These are phyloP conservation scores for Vireo griseus DNA, from an alignment of 2,797 vertebrate species.

Conservation along the genomic window DNA sequence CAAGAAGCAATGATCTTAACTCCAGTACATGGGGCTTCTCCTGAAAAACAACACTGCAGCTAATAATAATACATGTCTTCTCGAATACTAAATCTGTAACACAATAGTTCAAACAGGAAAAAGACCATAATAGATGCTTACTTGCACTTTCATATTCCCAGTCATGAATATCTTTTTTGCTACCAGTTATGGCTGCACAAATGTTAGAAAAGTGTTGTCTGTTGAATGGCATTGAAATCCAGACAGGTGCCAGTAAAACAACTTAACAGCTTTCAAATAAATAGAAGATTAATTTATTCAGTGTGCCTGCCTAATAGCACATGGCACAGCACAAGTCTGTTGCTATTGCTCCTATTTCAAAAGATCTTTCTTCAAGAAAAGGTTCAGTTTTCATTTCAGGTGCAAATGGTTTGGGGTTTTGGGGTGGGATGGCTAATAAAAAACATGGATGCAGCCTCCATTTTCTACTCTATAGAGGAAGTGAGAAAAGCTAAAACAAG, in stretches of 20 bases:
- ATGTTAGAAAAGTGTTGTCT: not conserved
- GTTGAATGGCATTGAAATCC: not conserved
- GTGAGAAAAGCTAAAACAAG: not conserved
- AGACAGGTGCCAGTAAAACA: slow-evolving; percentile 2
- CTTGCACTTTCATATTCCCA: not conserved
- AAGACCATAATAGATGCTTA: not conserved
- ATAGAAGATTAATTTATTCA: not conserved
- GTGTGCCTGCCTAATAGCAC: not conserved
- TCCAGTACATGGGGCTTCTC: not conserved
- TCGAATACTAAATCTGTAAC: not conserved
- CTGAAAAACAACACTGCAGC: not conserved
- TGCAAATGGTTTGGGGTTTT: not conserved
- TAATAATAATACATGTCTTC: not conserved
- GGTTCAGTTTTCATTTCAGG: not conserved
- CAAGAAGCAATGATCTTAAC: not conserved
- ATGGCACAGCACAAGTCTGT: not conserved
- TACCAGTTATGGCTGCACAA: not conserved
- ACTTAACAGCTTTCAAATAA: not conserved
- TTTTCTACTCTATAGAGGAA: not conserved
- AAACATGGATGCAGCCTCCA: not conserved
- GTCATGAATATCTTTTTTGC: not conserved
- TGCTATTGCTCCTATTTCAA: not conserved
- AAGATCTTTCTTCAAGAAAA: not conserved
- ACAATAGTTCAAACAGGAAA: not conserved
- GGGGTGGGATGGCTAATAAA: not conserved